Evolutionary conservation across 2,797 vertebrate genomes (phyloP), one percentile per base, ranked within the genome.

Genomic region (Cichlasoma orientale): DNA sequence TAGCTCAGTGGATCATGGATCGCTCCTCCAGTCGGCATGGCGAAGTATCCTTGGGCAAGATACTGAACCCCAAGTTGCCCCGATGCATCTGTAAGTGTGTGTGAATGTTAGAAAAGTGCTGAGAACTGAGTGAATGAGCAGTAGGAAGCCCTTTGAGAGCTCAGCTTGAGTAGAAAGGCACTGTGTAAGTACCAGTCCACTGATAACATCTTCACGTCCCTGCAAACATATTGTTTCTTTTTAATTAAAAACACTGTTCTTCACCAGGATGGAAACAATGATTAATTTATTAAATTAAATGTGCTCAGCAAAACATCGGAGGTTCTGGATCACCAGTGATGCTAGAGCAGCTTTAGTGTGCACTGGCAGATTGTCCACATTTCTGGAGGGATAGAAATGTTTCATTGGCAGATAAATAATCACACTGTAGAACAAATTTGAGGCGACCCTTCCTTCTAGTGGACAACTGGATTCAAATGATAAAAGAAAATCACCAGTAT

Each of bases 391-490:
- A 47, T 25, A 41, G 25, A 27, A 66, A 25, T 44, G 21, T 25
- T 63, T 44, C 59, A 25, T 18, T 63, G 36, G 14, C 13, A 41
- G 38, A 44, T 44, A 66, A 44, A 27, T 50, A 0, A 13, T 27
- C 18, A 66, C 23, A 19, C 61, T 31, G 5, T 31, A 0, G 2
- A 47, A 27, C 0, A 0, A 66, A 27, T 50, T 29, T 68, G 18
- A 44, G 29, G 63, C 50, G 63, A 11, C 63, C 41, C 11, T 29
- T 29, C 44, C 63, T 18, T 68, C 25, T 27, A 68, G 63, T 13
- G 18, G 2, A 29, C 19, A 19, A 6, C 23, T 27, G 10, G 47
- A 66, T 23, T 66, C 4, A 66, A 27, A 47, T 5, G 6, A 66
- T 38, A 66, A 47, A 47, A 47, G 5, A 16, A 16, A 44, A 44